Percentiles rank a stretch among this genome's conserved stretches.
Conservation (phyloP, 2,797 vertebrate species). For the Coregonus sp. region DNA sequence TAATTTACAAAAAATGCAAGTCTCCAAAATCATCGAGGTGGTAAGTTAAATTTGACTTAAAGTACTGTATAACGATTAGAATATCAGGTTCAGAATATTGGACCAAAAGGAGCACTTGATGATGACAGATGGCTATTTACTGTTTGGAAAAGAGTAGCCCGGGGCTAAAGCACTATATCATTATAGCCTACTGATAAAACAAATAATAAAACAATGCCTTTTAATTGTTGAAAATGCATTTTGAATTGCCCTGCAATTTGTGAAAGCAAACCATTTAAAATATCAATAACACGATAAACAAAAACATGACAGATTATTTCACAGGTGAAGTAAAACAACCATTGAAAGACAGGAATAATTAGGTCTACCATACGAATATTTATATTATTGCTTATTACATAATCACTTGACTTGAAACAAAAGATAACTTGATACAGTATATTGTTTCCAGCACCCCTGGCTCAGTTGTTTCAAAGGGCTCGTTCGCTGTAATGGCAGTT, state of each 20-base stretch:
- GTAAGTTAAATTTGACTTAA: neutral
- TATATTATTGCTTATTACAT: neutral
- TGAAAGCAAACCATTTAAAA: neutral
- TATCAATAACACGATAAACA: neutral
- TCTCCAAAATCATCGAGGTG: neutral
- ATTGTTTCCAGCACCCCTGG: neutral
- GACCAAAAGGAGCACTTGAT: neutral
- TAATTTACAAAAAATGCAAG: neutral
- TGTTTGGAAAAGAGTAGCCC: neutral
- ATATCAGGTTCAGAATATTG: neutral
- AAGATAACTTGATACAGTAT: neutral
- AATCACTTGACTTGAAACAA: neutral
- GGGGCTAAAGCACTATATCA: neutral
- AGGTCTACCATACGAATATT: neutral
- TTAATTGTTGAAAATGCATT: neutral
- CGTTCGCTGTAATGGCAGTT: neutral
- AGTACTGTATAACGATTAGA: neutral
- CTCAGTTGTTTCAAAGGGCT: neutral
- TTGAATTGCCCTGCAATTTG: neutral
- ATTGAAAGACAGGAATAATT: neutral
- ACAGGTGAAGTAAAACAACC: neutral
- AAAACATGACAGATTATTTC: neutral
- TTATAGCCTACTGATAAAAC: neutral
- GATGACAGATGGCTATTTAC: neutral
- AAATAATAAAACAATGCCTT: neutral